Evolutionary conservation across 2,797 vertebrate species (phyloP).

Genomic region (Catharus ustulatus): DNA sequence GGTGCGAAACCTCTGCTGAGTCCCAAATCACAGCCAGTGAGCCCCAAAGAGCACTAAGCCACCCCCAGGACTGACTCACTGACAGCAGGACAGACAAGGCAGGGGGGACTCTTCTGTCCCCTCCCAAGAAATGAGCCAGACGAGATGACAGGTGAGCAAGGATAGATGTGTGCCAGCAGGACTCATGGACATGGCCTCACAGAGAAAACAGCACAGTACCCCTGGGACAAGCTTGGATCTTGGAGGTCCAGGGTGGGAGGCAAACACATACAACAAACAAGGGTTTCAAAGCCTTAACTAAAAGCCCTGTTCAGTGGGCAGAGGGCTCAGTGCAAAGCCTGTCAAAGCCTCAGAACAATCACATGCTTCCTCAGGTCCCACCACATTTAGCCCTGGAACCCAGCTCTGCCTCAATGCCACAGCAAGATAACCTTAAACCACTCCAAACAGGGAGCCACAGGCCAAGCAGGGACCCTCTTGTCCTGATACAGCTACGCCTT

Average conservation of each 20-base stretch:
- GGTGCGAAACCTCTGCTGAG: not conserved
- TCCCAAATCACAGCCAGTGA: not conserved
- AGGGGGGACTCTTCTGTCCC: not conserved
- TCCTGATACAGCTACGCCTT: no score
- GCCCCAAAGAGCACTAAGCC: not conserved
- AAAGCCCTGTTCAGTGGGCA: not conserved
- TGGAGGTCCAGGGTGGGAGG: not conserved
- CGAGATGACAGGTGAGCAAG: not conserved
- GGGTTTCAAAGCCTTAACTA: not conserved
- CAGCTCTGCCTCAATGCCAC: not conserved
- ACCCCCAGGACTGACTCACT: not conserved
- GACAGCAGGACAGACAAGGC: not conserved
- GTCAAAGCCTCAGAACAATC: not conserved
- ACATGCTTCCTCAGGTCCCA: not conserved
- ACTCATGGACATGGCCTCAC: not conserved
- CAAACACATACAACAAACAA: not conserved
- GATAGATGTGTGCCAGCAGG: not conserved
- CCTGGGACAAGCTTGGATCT: fast-evolving
- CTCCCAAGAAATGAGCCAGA: not conserved
- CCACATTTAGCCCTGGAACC: not conserved
- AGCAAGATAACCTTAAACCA: not conserved
- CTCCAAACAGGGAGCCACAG: not conserved
- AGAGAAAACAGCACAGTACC: not conserved
- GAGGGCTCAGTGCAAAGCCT: not conserved
- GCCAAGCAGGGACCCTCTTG: no score